Percentiles rank a stretch among this genome's conserved stretches.
Evolutionary conservation across 2,113 vertebrate species (phyloP).

Genomic region (Dromaius novaehollandiae): DNA sequence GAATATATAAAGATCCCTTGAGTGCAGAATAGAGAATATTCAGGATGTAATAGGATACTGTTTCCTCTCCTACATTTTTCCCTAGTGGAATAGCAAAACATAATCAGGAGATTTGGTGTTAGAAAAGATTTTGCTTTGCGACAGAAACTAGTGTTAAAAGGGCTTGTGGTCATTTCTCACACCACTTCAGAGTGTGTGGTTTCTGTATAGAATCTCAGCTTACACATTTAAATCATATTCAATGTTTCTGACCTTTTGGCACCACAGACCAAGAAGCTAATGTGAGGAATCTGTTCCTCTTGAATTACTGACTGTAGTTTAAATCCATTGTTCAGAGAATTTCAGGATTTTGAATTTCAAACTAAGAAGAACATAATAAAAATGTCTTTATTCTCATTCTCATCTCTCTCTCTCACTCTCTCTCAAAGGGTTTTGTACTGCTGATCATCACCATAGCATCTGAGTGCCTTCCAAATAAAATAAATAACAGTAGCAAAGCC

Average conservation of each 20-base stretch:
- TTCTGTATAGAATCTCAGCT: conserved; percentile 61
- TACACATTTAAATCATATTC: conserved; percentile 76
- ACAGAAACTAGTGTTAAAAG: conserved; percentile 65
- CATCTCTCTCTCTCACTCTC: conserved; percentile 43
- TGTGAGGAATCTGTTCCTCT: conserved; percentile 71
- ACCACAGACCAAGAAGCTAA: conserved; percentile 67
- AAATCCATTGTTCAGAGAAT: conserved; percentile 62
- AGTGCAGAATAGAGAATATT: conserved; percentile 16
- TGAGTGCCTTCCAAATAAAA: conserved; percentile 51
- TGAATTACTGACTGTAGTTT: conserved; percentile 75
- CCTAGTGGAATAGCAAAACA: conserved; percentile 28
- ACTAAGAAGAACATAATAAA: neutral
- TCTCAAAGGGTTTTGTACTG: conserved; percentile 50
- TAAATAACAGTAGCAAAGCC: conserved; percentile 45
- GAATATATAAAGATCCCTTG: neutral
- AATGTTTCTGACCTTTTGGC: conserved; percentile 74
- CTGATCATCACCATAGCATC: conserved; percentile 17
- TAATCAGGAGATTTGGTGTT: conserved; percentile 51
- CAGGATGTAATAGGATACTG: neutral
- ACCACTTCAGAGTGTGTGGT: conserved; percentile 59
- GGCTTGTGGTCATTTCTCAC: conserved; percentile 70
- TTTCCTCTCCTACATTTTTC: conserved; percentile 45
- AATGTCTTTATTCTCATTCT: conserved; percentile 45
- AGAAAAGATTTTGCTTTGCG: conserved; percentile 45
- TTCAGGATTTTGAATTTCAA: conserved; percentile 68